Evolutionary conservation across 2,113 vertebrate species (phyloP), one percentile per base, ranked within the genome.

Genomic region (Camelus bactrianus): DNA sequence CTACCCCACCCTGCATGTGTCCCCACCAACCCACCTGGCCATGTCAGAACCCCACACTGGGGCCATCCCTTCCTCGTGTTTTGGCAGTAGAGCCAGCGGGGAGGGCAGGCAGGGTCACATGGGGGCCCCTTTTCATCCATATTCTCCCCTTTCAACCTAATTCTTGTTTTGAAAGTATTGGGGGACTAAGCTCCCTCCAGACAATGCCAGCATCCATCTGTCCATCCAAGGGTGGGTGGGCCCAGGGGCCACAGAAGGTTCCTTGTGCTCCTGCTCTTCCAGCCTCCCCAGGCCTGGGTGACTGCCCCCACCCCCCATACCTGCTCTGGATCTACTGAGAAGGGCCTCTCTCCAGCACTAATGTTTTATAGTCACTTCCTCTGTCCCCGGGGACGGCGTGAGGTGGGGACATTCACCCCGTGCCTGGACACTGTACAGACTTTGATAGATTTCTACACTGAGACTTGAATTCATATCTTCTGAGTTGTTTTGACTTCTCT

Each of bases 381-480:
- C 95, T 90, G 1, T 84, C 90, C 73, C 73, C 14, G 0, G 69
- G 97, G 95, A n/a, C 0, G 20, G 91, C 0, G 20, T 26, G 82
- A 30, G 85, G 83, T 42, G 62, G 93, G 89, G 89, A 81, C 22
- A 92, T 94, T 93, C 98, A 70, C 97, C 97, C 96, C 32, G 20
- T 11, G 97, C 97, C 94, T 73, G 92, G 98, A 97, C 98, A 97
- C 98, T 98, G 98, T 98, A 96, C 97, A 84, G 76, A 82, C 97
- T 98, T 98, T 98, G 97, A 97, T 98, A 98, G 98, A 98, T 99
- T 99, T 99, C 98, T 98, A 99, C 98, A 98, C 98, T 98, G 98
- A 98, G 95, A 96, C 98, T 98, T 98, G 92, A 98, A 98, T 98
- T 98, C 94, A 12, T 98, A 98, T 95, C 6, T 2, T 87, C 97